These are phyloP conservation scores for Danaus plexippus DNA, from an alignment of 1,140 invertebrate genomes.

Conservation along the genomic window DNA sequence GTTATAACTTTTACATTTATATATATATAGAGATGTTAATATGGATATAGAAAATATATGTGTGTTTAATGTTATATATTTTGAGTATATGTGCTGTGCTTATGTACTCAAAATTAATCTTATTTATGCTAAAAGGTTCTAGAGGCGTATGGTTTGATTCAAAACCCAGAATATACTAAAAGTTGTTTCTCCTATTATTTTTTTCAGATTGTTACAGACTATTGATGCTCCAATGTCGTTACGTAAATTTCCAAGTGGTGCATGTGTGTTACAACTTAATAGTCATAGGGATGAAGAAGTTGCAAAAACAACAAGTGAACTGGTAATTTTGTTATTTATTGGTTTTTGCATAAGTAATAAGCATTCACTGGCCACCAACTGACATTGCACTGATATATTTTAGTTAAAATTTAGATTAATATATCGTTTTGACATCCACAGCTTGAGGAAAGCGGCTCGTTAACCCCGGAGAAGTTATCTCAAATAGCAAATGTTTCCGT, in stretches of 20 bases:
- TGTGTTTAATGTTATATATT: too few species aligned
- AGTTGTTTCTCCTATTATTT: slow-evolving; percentile 2
- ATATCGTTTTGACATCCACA: slow-evolving; percentile 57
- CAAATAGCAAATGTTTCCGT: slow-evolving; percentile 86
- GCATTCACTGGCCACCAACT: slow-evolving; percentile 2
- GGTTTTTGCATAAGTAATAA: neutral
- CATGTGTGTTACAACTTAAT: slow-evolving; percentile 88
- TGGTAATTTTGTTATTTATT: slow-evolving; percentile 69
- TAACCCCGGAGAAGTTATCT: slow-evolving; percentile 90
- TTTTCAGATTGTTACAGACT: slow-evolving; percentile 69
- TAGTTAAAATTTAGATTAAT: neutral
- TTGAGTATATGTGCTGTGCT: too few species aligned
- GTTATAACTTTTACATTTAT: slow-evolving; percentile 10
- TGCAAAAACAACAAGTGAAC: slow-evolving; percentile 78
- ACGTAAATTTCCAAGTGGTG: slow-evolving; percentile 90
- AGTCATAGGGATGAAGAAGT: slow-evolving; percentile 85
- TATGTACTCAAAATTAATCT: too few species aligned
- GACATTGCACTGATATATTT: neutral
- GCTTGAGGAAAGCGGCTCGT: slow-evolving; percentile 80
- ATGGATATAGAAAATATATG: too few species aligned
- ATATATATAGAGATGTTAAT: too few species aligned
- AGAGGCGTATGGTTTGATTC: too few species aligned
- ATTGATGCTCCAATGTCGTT: slow-evolving; percentile 84
- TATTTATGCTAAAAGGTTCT: too few species aligned
- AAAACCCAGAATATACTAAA: too few species aligned